Evolutionary conservation across 2,797 vertebrate species (phyloP), one percentile per base, ranked within the genome.

Genomic region (Bradypodion pumilum): DNA sequence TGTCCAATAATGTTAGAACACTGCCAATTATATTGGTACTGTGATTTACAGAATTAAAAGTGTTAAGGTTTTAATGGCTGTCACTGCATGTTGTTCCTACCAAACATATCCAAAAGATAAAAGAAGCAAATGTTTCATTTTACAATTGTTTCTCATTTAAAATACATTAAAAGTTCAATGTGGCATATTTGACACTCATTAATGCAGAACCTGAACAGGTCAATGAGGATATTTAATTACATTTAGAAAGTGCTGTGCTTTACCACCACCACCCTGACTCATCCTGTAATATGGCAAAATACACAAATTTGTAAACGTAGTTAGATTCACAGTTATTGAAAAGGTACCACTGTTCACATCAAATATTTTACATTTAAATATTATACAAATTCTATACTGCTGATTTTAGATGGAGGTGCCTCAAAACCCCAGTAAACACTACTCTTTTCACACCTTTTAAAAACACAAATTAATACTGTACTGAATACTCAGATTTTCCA

Each of bases 381-480:
- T 56, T 56, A 56, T 56, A 56, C 52, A 56, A 56, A 56, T 16
- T 56, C 21, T 56, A 84, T 76, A 88, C 81, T 90, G 82, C 59
- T 87, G 81, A 78, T 87, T 84, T 85, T 62, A 86, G 65, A 78
- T 66, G 69, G 73, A 49, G 86, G 75, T 5, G 16, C 84, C 19
- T 56, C 23, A 74, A 5, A n/a, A 35, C 40, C 85, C 80, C 86
- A 84, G 93, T 92, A 94, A 95, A 94, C 84, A 81, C 78, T 83
- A 87, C 56, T 91, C 85, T 89, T 85, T 86, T 89, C 77, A 77
- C 86, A 86, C 65, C 59, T 90, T 88, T 83, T 72, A 84, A 85
- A 74, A 88, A 7, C 52, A 77, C 84, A 75, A 94, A 93, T 91
- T 94, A 95, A 95, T 87, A 93, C 82, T 92, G 90, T 75, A 91